Evolutionary conservation across 2,797 vertebrate genomes (phyloP).

Genomic region (Sebastolobus alascanus): DNA sequence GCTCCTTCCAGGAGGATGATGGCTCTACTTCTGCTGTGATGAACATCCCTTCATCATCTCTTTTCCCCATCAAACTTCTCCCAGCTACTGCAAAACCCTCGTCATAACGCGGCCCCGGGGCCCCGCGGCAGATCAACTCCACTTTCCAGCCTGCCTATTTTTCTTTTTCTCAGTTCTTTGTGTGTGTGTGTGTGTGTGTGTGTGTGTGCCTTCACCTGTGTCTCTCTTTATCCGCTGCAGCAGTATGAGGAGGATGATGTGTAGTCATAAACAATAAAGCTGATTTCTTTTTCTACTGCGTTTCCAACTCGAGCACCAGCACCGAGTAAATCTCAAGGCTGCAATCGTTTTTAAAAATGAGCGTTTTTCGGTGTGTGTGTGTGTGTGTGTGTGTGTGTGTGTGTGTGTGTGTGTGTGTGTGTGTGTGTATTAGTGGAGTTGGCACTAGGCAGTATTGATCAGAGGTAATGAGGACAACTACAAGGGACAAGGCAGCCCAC

Average conservation of each 20-base stretch:
- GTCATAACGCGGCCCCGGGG: constrained; percentile 53
- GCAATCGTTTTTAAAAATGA: constrained; percentile 44
- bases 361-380: background rate
- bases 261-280: constrained; percentile 62
- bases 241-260: constrained; percentile 50
- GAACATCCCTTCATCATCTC: constrained; percentile 17
- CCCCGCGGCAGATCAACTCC: constrained; percentile 48
- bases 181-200: background rate
- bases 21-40: constrained; percentile 48
- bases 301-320: constrained; percentile 14
- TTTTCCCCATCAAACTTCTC: constrained; percentile 51
- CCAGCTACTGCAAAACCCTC: constrained; percentile 43
- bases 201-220: constrained; percentile 20
- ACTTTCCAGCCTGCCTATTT: constrained; percentile 36
- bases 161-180: constrained; percentile 22
- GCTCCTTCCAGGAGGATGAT: constrained; percentile 43
- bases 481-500: constrained; percentile 25
- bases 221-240: constrained; percentile 22
- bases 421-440: constrained; percentile 16
- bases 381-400: background rate
- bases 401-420: background rate
- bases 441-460: constrained; percentile 66
- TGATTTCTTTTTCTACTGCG: constrained; percentile 42
- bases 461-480: constrained; percentile 62
- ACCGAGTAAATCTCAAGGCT: constrained; percentile 36